Base-by-base conservation (phyloP, 2,888 invertebrate species). In the Spisula subtruncata region DNA sequence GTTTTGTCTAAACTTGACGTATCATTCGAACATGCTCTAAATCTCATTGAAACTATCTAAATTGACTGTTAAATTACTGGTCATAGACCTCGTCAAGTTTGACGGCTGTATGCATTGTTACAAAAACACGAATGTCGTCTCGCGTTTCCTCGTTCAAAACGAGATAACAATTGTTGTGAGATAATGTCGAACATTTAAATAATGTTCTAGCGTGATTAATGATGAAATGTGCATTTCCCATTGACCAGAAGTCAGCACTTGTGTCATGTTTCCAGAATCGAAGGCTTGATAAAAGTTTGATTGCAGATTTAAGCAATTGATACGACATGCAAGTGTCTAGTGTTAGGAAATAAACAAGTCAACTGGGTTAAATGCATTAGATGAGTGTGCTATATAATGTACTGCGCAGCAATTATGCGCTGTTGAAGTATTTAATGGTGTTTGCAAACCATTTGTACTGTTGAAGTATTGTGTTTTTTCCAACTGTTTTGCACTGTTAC, bases 181-280 rank as follows among this genome's bases (percentile, higher is more conserved):
- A 66, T 66, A 66, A 66, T 4, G 60, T 66, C 60, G 25, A 66
- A 25, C n/a, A 66, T 66, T 66, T 66, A 66, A 66, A 25, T n/a
- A 66, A 66, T 66, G 60, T 66, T 66, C n/a, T 66, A 8, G 25
- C 60, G 25, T 66, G 60, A 66, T 66, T 10, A 25, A 66, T 66
- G 25, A n/a, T 6, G 25, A n/a, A 66, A 66, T 25, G 25, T 25
- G 25, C 25, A 66, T 10, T 66, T 66, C 20, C 25, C 60, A 66
- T 66, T 66, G 60, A 66, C 60, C 60, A 66, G 60, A 8, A 66
- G 25, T 25, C 25, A 25, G 8, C 25, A 25, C 25, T 66, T n/a
- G 60, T 66, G 60, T 66, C 60, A 66, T 66, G 60, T 66, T 66
- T 66, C 25, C 25, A 10, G 60, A 25, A 6, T 25, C 0, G 25